Evolutionary conservation across 2,888 invertebrate genomes (phyloP), one percentile per base, ranked within the genome.

Genomic region (Colostygia pectinataria): DNA sequence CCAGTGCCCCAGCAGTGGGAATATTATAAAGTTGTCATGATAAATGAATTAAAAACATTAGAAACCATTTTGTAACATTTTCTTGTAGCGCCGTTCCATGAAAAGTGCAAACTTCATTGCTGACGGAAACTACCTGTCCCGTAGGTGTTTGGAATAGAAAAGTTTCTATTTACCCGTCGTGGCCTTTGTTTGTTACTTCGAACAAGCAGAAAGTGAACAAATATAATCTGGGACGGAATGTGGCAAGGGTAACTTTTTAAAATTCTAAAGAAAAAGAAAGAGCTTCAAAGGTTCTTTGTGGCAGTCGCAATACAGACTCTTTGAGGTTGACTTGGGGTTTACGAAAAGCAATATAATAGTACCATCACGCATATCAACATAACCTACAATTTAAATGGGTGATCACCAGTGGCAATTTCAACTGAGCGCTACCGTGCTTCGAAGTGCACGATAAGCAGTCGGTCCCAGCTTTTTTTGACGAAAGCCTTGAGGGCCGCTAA

Each of bases 101-200:
- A 50, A 53, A 52, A 57, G 29, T 38, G 48, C 36, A 54, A 57
- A 52, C 46, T 57, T 49, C 43, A 38, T 54, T 54, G 46, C 44
- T 46, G 43, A 28, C 52, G 40, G 43, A 46, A 54, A 57, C 56
- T 51, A 39, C 45, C 43, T 36, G 41, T 41, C 39, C 48, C 43
- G 36, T 27, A 45, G 47, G 48, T 54, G 46, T 54, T 48, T 54
- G 23, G 36, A 47, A 51, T 50, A 53, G 46, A 43, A 52, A 56
- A 56, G 44, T 51, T 53, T 52, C 27, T 45, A 42, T 50, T 50
- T 39, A 37, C 48, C 14, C 40, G 28, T 37, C 36, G 39, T 55
- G 40, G 34, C 43, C 44, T 50, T 37, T 44, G 38, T 47, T 37
- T 37, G 44, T 53, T 46, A 39, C 32, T 47, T 48, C 18, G 40